Evolutionary conservation across 2,888 invertebrate genomes (phyloP), one percentile per base, ranked within the genome.

Genomic region (Stenodera caucasica): DNA sequence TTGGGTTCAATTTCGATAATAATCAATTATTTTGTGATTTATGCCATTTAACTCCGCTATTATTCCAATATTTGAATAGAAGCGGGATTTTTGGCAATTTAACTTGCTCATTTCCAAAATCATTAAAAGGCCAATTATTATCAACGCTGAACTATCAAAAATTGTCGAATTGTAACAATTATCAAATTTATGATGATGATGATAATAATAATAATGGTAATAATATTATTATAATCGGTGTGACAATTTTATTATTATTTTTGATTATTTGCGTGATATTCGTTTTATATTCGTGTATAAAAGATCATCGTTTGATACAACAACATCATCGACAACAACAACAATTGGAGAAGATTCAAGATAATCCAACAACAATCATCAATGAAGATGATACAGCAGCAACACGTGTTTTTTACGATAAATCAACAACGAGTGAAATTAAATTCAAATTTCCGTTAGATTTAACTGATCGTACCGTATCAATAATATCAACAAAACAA

Each of bases 21-120:
- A 90, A 90, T 74, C 83, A 84, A n/a, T 90, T 88, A 88, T 82
- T 83, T 11, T 90, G 90, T 73, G 86, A 88, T 73, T 82, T 85
- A 67, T 90, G 90, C 68, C 84, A 87, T 60, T 84, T 85, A 23
- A 82, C 83, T 14, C 80, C 83, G 2, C 84, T 88, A 81, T 72
- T 88, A 2, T 80, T 81, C 40, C 21, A 45, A 45, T 84, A 84
- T 63, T 82, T 85, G 76, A 81, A 84, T 53, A 84, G 83, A n/a
- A 83, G 84, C 1, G 82, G 82, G 12, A 73, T 85, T 26, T 80
- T 86, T 54, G 79, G 84, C 51, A 81, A 84, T 63, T 77, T 87
- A 23, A 82, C 82, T 55, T 90, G 90, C 76, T 81, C 84, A 64
- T 81, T 84, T 3, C 90, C 90, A 0, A 74, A 82, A 65, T 77